Percentiles rank a stretch among this genome's conserved stretches.
phyloP scores from a whole-genome alignment of 2,113 vertebrate species.

The Plotosus lineatus region DNA sequence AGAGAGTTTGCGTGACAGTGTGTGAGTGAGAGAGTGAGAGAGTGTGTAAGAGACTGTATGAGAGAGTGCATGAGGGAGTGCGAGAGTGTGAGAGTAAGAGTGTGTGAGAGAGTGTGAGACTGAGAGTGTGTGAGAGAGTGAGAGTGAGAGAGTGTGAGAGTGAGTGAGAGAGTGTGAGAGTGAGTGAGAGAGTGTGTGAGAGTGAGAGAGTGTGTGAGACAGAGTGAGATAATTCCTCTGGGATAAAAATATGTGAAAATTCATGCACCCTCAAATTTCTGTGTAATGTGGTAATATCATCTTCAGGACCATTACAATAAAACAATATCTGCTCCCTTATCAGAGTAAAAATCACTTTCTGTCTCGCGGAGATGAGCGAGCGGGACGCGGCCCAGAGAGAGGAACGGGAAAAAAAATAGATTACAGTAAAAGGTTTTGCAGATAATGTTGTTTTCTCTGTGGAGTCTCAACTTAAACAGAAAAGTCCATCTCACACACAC shows the following conservation, averaged over 20 bases:
- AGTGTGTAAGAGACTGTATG: not conserved
- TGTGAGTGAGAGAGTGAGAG: not conserved
- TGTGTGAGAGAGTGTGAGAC: too few relatives aligned
- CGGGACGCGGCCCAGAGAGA: constrained; percentile 55
- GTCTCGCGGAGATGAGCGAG: constrained; percentile 72
- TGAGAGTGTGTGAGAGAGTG: not conserved
- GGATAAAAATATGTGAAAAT: not conserved
- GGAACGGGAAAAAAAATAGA: constrained; percentile 43
- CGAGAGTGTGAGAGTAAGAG: too few relatives aligned
- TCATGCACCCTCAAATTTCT: constrained; percentile 50
- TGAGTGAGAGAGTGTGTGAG: not conserved
- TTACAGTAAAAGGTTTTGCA: constrained; percentile 47
- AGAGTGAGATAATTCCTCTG: not conserved
- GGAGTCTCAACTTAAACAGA: constrained; percentile 35
- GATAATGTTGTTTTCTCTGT: constrained; percentile 48
- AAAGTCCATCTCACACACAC: constrained; percentile 31
- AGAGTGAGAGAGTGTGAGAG: not conserved
- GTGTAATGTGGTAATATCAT: constrained; percentile 72
- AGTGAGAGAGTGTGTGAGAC: not conserved
- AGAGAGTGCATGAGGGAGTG: not conserved
- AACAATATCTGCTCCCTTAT: constrained; percentile 74
- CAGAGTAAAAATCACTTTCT: constrained; percentile 73
- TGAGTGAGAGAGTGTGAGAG: not conserved
- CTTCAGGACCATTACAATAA: constrained; percentile 75
- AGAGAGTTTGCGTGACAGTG: not conserved